Evolutionary conservation across 2,888 invertebrate genomes (phyloP).

Genomic region (Drosophila formosana): DNA sequence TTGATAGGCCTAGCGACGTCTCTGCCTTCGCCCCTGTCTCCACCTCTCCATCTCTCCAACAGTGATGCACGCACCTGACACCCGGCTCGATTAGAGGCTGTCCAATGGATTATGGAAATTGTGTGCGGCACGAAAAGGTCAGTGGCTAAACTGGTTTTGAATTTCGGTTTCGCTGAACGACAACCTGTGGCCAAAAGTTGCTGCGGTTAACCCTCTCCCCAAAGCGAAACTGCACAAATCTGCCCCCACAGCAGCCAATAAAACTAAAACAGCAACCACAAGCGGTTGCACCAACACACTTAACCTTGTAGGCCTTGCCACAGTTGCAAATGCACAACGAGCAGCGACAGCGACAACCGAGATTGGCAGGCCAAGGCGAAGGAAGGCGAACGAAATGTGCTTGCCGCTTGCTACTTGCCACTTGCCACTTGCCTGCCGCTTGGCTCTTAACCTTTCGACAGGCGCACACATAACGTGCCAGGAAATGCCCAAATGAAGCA

Average conservation of each 20-base stretch:
- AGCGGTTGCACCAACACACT: constrained; percentile 50
- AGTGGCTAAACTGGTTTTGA: constrained; percentile 69
- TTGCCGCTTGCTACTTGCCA: constrained; percentile 18
- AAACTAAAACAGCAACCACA: constrained; percentile 50
- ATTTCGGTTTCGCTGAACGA: constrained; percentile 8
- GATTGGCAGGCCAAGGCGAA: constrained; percentile 72
- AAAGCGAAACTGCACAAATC: not conserved
- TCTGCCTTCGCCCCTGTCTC: not conserved
- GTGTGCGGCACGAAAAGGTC: constrained; percentile 68
- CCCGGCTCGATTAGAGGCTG: constrained; percentile 54
- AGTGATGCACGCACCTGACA: constrained; percentile 68
- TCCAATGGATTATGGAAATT: constrained; percentile 62
- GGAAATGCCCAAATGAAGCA: constrained; percentile 63
- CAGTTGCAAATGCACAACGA: constrained; percentile 61
- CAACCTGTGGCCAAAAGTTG: constrained; percentile 34
- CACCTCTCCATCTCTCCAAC: not conserved
- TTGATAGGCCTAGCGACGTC: constrained; percentile 44
- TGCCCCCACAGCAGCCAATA: constrained; percentile 14
- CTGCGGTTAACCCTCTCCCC: constrained; percentile 16
- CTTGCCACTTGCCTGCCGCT: constrained; percentile 10
- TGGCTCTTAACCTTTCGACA: constrained; percentile 69
- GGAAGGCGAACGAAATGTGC: constrained; percentile 53
- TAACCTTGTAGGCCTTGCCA: constrained; percentile 81
- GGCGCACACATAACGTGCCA: constrained; percentile 61
- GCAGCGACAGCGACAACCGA: constrained; percentile 19